Evolutionary conservation across 2,888 invertebrate species (phyloP), one percentile per base, ranked within the genome.

Genomic region (Anaspis maculata): DNA sequence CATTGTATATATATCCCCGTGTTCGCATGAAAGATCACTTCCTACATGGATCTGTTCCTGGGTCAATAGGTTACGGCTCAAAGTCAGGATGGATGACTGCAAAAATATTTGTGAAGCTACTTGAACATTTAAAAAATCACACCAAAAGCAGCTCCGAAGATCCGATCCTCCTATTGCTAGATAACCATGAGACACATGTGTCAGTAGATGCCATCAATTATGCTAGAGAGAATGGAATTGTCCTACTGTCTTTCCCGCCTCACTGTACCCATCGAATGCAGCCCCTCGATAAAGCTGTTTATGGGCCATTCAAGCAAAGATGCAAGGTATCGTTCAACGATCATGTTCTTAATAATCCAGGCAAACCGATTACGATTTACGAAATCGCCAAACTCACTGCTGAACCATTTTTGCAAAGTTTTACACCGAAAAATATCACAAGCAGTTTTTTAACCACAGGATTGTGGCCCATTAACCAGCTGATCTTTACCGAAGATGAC

Each of bases 211-310:
- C 46, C 29, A 44, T 64, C 25, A 35, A 52, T 35, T 46, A 46
- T 49, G 51, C 51, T 21, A 52, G 52, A 41, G 51, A 53, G 26
- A 52, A 57, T 45, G 59, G 59, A 3, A 49, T 64, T 27, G 40
- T 57, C 13, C 29, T 59, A 31, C 34, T 59, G 11, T 51, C 57
- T 9, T 52, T 62, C 35, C 55, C 59, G 13, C 57, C 56, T 5
- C 57, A 60, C 27, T 52, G 49, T 35, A 42, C 45, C 19, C 57
- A 60, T 39, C 46, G 46, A 30, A 30, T 58, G n/a, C 57, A 60
- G 39, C 57, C 56, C 14, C 30, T 56, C 12, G 52, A 51, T 34
- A 32, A 37, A 7, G 27, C 44, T 15, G 49, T 59, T 3, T 53
- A 42, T 42, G 47, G 47, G 6, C 49, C 56, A 10, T 52, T 57